These are phyloP conservation scores for Callionymus lyra DNA, from an alignment of 2,113 vertebrate genomes.

Conservation along the genomic window DNA sequence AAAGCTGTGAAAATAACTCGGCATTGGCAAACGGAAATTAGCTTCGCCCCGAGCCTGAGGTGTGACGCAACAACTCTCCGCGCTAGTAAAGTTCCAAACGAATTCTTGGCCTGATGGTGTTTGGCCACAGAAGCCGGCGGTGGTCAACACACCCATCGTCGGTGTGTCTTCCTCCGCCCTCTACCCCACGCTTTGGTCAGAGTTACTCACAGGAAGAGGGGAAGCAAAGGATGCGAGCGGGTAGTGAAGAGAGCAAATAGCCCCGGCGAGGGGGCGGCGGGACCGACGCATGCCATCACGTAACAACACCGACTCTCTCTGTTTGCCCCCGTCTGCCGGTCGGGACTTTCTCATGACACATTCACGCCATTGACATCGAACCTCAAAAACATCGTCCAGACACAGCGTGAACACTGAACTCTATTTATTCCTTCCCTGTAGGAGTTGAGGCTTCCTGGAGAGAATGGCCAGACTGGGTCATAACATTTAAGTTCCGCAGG, in stretches of 20 bases:
- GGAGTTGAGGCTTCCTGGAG: constrained; percentile 37
- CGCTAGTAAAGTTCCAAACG: constrained; percentile 48
- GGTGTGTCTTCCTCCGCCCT: constrained; percentile 42
- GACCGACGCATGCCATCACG: constrained; percentile 19
- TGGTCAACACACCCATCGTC: constrained; percentile 54
- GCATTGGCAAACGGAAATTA: constrained; percentile 38
- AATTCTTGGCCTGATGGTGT: constrained; percentile 16
- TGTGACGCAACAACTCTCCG: constrained; percentile 30
- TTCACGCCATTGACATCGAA: constrained; percentile 45
- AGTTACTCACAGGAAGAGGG: constrained; percentile 58
- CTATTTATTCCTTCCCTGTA: constrained; percentile 51
- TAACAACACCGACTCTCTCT: constrained; percentile 22
- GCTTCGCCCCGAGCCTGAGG: constrained; percentile 13
- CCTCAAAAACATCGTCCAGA: constrained; percentile 42
- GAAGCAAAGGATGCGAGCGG: constrained; percentile 22
- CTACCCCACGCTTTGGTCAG: constrained; percentile 43
- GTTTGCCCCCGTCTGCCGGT: constrained; percentile 9
- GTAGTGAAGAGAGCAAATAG: constrained; percentile 43
- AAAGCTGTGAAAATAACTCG: no score
- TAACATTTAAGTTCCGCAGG: constrained; percentile 22
- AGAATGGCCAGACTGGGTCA: constrained; percentile 28
- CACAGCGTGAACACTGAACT: constrained; percentile 22
- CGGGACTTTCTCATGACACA: constrained; percentile 43
- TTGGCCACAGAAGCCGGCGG: constrained; percentile 53
- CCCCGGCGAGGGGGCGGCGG: constrained; percentile 53